Conservation (phyloP, 2,888 invertebrate species). For the Drosophila fungiperda region DNA sequence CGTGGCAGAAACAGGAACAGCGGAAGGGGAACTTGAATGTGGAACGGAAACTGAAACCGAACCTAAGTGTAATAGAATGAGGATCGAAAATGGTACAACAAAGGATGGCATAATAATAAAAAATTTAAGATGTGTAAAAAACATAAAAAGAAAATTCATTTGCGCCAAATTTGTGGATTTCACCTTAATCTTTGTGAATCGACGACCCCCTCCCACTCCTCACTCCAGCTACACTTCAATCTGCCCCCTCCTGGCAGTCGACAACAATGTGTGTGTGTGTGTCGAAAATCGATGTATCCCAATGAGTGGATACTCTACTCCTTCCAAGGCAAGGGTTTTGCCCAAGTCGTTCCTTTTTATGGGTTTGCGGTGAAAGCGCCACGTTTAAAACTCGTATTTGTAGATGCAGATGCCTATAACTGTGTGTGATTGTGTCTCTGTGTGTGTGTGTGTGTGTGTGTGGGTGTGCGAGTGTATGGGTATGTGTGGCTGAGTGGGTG, state of each 20-base stretch:
- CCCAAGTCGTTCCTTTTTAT: conserved; percentile 65
- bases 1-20: conserved; percentile 5
- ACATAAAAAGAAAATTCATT: conserved; percentile 81
- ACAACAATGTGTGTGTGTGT: conserved; percentile 69
- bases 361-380: conserved; percentile 72
- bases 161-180: conserved; percentile 82
- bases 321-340: conserved; percentile 43
- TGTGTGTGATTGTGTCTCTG: conserved; percentile 11
- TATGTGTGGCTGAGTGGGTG: conserved; percentile 1
- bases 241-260: not conserved
- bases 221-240: not conserved
- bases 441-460: conserved; percentile 1
- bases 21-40: not conserved
- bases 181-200: conserved; percentile 70
- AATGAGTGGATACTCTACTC: conserved; percentile 56
- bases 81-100: conserved; percentile 80
- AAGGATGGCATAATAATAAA: conserved; percentile 80
- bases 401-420: conserved; percentile 43
- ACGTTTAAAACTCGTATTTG: conserved; percentile 62
- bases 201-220: not conserved
- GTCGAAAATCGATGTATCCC: conserved; percentile 73
- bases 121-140: conserved; percentile 80
- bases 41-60: conserved; percentile 57
- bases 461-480: conserved; percentile 1
- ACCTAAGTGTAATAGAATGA: conserved; percentile 78